Conservation (phyloP, 2,113 vertebrate genomes). For the Petrocephalus microphthalmus region DNA sequence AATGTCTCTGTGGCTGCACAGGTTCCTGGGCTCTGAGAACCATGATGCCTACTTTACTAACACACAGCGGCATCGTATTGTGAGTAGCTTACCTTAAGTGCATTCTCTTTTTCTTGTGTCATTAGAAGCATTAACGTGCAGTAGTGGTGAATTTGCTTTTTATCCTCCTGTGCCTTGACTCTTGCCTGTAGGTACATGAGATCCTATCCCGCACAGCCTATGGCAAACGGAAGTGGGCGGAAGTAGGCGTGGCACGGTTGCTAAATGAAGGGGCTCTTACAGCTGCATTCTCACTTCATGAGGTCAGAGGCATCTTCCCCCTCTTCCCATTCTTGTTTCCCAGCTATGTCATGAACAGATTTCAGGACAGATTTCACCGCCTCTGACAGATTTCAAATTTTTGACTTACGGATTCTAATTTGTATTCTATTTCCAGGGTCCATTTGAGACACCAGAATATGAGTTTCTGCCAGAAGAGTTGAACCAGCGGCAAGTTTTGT, state of each 20-base stretch:
- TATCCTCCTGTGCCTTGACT: background rate
- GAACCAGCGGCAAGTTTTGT: constrained; percentile 62
- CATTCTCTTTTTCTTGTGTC: background rate
- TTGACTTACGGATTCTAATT: background rate
- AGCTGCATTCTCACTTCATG: constrained; percentile 63
- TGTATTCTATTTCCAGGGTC: constrained; percentile 41
- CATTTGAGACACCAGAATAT: constrained; percentile 51
- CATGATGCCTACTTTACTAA: constrained; percentile 61
- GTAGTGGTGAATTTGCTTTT: background rate
- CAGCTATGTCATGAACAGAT: background rate
- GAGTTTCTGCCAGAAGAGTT: constrained; percentile 53
- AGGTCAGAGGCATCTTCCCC: constrained; percentile 45
- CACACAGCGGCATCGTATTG: constrained; percentile 63
- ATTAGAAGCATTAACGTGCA: background rate
- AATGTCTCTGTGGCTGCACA: constrained; percentile 28
- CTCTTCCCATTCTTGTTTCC: background rate
- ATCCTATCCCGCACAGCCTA: constrained; percentile 59
- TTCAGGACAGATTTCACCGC: too few species aligned
- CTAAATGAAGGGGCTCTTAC: constrained; percentile 60
- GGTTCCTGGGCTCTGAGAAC: constrained; percentile 62
- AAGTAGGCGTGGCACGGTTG: constrained; percentile 63
- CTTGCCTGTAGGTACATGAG: constrained; percentile 60
- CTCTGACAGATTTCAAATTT: background rate
- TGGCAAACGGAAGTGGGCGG: constrained; percentile 60
- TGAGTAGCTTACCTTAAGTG: constrained; percentile 45